These are phyloP conservation scores for Aphaenogaster rudis DNA, from an alignment of 1,140 invertebrate species.

Conservation along the genomic window DNA sequence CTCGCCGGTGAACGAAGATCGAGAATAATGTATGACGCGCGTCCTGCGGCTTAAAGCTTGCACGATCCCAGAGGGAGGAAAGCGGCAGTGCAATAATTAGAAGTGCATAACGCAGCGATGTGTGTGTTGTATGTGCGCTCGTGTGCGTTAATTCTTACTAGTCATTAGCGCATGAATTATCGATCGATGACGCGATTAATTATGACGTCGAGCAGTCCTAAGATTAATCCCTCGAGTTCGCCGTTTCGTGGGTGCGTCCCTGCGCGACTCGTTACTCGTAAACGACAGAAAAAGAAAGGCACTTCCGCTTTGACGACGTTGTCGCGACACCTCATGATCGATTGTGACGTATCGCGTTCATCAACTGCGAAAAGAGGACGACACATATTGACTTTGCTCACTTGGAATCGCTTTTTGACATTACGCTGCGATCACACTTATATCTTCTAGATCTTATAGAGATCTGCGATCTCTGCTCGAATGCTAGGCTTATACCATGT, in stretches of 20 bases:
- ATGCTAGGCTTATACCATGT: not conserved
- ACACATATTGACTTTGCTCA: conserved; percentile 54
- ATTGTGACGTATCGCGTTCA: conserved; percentile 68
- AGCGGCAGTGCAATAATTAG: conserved; percentile 43
- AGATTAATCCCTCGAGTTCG: not conserved
- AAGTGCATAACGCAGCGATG: not conserved
- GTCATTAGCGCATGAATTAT: conserved; percentile 41
- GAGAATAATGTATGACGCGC: conserved; percentile 31
- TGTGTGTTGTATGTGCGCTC: too few relatives aligned
- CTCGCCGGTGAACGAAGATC: conserved; percentile 19
- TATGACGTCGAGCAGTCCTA: not conserved
- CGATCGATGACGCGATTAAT: conserved; percentile 48
- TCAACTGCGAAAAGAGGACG: conserved; percentile 38
- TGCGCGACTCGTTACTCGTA: conserved; percentile 2
- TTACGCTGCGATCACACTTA: conserved; percentile 19
- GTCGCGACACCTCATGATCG: conserved; percentile 62
- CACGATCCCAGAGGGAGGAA: conserved; percentile 8
- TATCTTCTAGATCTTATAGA: conserved; percentile 1
- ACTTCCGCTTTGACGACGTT: conserved; percentile 32
- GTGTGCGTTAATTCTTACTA: conserved; percentile 19
- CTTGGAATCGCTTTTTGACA: conserved; percentile 49
- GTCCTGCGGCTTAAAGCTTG: conserved; percentile 31
- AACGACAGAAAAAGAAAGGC: conserved; percentile 20
- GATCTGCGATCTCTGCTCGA: not conserved
- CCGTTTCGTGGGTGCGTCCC: not conserved